Percentiles rank a stretch among this genome's conserved stretches.
phyloP scores from a whole-genome alignment of 2,113 vertebrate species.

The Todiramphus saurophagus region DNA sequence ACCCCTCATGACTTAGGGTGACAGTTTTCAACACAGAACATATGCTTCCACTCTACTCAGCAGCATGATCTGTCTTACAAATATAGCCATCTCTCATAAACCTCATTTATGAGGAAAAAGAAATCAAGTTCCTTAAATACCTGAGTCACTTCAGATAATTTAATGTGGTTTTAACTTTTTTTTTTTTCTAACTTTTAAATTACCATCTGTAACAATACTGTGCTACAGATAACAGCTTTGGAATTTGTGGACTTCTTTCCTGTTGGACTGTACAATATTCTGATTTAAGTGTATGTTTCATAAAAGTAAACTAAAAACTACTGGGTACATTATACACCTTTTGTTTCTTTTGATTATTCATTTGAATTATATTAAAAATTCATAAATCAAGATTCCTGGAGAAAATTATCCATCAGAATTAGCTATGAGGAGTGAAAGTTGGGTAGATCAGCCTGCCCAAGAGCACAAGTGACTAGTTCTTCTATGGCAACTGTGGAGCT shows the following conservation, averaged over 20 bases:
- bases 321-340: not conserved
- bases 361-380: not conserved
- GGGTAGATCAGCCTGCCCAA: not conserved
- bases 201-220: not conserved
- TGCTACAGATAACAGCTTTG: not conserved
- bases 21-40: not conserved
- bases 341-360: not conserved
- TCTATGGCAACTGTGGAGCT: not conserved
- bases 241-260: not conserved
- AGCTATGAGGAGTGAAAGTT: not conserved
- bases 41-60: not conserved
- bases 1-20: not conserved
- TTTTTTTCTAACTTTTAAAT: not conserved
- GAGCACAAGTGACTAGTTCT: not conserved
- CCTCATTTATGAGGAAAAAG: not conserved
- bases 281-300: not conserved
- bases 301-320: not conserved
- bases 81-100: not conserved
- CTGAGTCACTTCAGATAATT: not conserved
- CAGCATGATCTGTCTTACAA: not conserved
- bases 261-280: not conserved
- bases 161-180: not conserved
- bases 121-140: not conserved
- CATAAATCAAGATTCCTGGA: not conserved
- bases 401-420: not conserved